Evolutionary conservation across 2,113 vertebrate species (phyloP).

Genomic region (Balaeniceps rex): DNA sequence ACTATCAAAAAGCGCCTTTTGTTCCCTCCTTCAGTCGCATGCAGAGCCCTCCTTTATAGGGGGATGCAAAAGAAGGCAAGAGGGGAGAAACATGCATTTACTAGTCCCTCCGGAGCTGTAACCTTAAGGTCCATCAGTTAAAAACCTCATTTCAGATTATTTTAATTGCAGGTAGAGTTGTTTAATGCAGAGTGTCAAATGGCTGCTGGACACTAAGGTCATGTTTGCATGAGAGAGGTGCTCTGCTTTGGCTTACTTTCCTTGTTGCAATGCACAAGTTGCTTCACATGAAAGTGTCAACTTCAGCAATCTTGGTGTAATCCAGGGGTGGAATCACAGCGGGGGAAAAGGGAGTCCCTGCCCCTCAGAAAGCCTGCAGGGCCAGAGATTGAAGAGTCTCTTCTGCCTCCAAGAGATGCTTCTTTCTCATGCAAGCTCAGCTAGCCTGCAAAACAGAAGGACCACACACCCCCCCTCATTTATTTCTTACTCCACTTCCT

Average conservation of each 20-base stretch:
- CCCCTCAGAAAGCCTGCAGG: background rate
- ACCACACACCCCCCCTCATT: too few species aligned
- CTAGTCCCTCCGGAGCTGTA: background rate
- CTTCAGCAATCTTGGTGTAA: background rate
- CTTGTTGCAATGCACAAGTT: background rate
- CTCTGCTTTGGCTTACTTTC: background rate
- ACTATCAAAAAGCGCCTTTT: background rate
- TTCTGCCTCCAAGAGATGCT: background rate
- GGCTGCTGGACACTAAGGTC: background rate
- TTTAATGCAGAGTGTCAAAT: background rate
- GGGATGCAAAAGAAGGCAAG: background rate
- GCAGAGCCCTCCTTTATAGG: background rate
- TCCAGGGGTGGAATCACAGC: background rate
- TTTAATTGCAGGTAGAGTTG: background rate
- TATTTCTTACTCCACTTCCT: background rate
- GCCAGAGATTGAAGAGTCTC: background rate
- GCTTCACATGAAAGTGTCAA: background rate
- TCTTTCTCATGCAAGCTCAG: background rate
- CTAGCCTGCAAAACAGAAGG: background rate
- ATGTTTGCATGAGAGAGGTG: background rate
- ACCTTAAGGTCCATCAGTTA: background rate
- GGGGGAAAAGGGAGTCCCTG: background rate
- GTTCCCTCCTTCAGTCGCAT: background rate
- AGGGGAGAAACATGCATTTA: background rate
- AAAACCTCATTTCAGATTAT: background rate